A percentile compares a stretch with the other conserved stretches of the same genome.
Conservation (phyloP, 2,888 invertebrate species). For the Rhaphigaster nebulosa region DNA sequence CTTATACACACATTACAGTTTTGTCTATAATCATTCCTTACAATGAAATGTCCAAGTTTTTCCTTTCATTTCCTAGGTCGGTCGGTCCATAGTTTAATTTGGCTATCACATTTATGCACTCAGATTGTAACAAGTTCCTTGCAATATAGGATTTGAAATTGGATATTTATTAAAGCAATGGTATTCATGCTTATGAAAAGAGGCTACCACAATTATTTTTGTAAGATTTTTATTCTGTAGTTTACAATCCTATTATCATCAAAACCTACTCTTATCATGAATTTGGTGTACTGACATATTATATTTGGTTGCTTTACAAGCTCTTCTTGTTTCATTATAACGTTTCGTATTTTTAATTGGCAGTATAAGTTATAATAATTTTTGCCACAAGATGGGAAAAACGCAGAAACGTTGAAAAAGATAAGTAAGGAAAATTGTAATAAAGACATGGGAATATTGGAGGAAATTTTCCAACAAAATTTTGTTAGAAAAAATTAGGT, state of each 20-base stretch:
- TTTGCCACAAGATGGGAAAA: no score
- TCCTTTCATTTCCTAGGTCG: neutral
- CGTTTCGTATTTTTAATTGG: no score
- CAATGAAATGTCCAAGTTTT: slow-evolving; percentile 12
- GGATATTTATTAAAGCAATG: neutral
- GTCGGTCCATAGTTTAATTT: neutral
- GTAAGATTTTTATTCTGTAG: slow-evolving; percentile 39
- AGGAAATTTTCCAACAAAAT: no score
- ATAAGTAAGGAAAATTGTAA: no score
- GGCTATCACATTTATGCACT: neutral
- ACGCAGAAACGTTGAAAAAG: no score
- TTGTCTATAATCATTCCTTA: neutral
- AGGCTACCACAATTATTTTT: slow-evolving; percentile 19
- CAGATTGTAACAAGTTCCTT: slow-evolving; percentile 40
- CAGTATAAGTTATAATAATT: no score
- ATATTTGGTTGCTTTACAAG: neutral
- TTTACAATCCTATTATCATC: slow-evolving; percentile 34
- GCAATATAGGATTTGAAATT: slow-evolving; percentile 51
- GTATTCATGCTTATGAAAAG: slow-evolving; percentile 9
- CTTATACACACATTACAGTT: neutral
- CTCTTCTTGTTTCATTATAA: slow-evolving; percentile 18
- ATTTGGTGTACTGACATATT: slow-evolving; percentile 34
- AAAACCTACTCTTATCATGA: slow-evolving; percentile 23
- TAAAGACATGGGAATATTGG: no score
- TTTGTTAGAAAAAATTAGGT: no score